Evolutionary conservation across 2,888 invertebrate species (phyloP), one percentile per base, ranked within the genome.

Genomic region (Luperina testacea): DNA sequence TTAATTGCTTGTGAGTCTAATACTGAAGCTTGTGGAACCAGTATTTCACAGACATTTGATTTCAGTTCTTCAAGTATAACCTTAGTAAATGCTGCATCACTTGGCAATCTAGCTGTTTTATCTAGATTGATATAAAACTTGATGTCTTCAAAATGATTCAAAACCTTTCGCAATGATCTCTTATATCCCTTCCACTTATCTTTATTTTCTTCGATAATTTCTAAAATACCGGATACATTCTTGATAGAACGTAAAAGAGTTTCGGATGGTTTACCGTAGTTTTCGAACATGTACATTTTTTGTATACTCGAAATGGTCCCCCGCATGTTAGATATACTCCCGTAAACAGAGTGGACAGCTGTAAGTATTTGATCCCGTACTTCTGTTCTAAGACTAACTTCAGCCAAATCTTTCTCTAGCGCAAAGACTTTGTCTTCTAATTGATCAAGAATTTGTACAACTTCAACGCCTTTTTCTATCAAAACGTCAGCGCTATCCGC

Each of bases 311-410:
- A 93, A 72, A 97, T 93, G n/a, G 97, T 95, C 83, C 97, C 95
- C 72, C 97, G 95, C 93, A 97, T 97, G 77, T 97, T 95, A 74
- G 97, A 97, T 86, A 97, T 97, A 84, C 96, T 96, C 15, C 95
- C 93, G 87, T 97, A 97, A 61, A 97, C 93, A 61, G 97, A 97
- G 91, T 97, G 95, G 48, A 97, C 92, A 59, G 97, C 96, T 81
- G 94, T 94, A 24, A 97, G 90, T 77, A 97, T 94, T 76, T 88
- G 92, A 64, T 96, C 95, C 86, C 94, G 93, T 13, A 93, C 91
- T 45, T 92, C 90, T 7, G 88, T 67, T 9, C 93, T 89, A 59
- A 96, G 81, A 68, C 81, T 89, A 13, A 81, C 82, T 79, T 91
- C 90, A 20, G 80, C 91, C n/a, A 95, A 77, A 81, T 94, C 93